These are phyloP conservation scores for Pygoscelis antarcticus DNA, from an alignment of 2,113 vertebrate species.

Conservation along the genomic window DNA sequence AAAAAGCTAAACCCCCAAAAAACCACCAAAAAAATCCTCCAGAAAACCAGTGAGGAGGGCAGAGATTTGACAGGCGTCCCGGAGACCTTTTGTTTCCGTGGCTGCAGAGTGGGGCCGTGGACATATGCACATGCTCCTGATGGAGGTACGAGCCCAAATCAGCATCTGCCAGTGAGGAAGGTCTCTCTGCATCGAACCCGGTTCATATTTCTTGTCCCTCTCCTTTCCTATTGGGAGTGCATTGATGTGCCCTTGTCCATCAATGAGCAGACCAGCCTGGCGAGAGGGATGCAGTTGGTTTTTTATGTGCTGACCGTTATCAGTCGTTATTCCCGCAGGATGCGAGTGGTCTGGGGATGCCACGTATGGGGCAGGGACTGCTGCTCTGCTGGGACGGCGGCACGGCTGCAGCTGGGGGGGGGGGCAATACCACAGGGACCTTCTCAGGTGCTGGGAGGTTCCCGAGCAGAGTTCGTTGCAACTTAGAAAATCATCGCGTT, in stretches of 20 bases:
- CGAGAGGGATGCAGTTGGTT: background rate
- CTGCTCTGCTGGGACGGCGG: background rate
- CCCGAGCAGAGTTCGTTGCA: background rate
- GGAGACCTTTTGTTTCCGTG: background rate
- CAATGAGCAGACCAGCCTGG: background rate
- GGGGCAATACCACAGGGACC: background rate
- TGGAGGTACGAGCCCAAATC: background rate
- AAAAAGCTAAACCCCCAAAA: background rate
- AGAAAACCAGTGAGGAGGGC: background rate
- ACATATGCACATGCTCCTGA: fast-evolving
- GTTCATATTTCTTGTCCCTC: background rate
- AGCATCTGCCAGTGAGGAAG: background rate
- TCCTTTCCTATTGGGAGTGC: background rate
- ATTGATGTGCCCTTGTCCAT: background rate
- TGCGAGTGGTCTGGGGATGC: fast-evolving
- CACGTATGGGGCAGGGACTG: fast-evolving
- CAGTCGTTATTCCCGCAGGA: background rate
- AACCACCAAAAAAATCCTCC: background rate
- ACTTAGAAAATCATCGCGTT: fast-evolving
- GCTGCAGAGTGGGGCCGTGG: background rate
- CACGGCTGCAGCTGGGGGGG: fast-evolving
- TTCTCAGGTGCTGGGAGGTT: background rate
- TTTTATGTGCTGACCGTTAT: background rate
- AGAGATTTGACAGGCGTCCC: background rate
- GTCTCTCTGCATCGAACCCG: background rate